phyloP scores from a whole-genome alignment of 1,140 invertebrate genomes.

The Goniozus legneri region DNA sequence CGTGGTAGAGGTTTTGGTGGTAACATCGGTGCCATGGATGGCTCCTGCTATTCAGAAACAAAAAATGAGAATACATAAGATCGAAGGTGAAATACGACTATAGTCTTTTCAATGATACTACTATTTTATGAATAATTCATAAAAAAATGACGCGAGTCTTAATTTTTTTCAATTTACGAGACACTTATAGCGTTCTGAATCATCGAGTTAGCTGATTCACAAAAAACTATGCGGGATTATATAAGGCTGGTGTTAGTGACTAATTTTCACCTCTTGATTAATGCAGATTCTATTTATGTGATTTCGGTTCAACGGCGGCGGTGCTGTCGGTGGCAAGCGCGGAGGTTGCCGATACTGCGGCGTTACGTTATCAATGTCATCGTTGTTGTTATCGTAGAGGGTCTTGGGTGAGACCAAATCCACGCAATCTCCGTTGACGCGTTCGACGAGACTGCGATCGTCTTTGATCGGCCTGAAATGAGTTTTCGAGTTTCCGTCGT shows the following conservation, averaged over 20 bases:
- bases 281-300: conserved; percentile 39
- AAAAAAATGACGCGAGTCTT: no score
- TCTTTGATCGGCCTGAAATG: conserved; percentile 44
- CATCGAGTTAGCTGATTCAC: no score
- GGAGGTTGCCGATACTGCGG: conserved; percentile 18
- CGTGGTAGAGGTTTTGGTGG: conserved; percentile 47
- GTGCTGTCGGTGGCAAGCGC: conserved; percentile 25
- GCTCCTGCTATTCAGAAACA: no score
- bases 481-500: conserved; percentile 41
- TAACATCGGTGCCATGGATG: conserved; percentile 31
- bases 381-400: conserved; percentile 1
- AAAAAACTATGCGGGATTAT: no score
- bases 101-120: conserved; percentile 2
- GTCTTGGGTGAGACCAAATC: conserved; percentile 1
- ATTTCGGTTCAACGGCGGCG: conserved; percentile 23
- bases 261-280: conserved; percentile 20
- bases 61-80: no score
- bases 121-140: no score
- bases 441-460: conserved; percentile 39
- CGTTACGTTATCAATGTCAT: not conserved
- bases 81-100: no score
- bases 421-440: conserved; percentile 31
- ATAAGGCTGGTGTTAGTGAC: no score
- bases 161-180: no score
- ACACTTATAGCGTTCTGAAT: no score